These are phyloP conservation scores for Stomorhina lunata DNA, from an alignment of 2,888 invertebrate species.

Conservation along the genomic window DNA sequence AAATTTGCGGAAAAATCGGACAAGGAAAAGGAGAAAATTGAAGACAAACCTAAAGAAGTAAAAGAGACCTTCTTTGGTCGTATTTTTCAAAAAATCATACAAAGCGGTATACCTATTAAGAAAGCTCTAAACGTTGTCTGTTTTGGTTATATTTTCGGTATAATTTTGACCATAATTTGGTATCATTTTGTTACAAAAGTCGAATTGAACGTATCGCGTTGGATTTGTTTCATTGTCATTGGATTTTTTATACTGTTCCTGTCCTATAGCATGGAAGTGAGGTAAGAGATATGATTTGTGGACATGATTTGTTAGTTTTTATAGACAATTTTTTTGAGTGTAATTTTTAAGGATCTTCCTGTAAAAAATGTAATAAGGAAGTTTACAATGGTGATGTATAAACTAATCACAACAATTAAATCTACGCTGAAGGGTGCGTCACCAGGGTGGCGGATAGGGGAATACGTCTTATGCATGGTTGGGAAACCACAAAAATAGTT, in stretches of 20 bases:
- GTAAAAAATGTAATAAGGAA: too few relatives aligned
- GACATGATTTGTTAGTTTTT: too few relatives aligned
- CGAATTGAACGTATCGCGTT: constrained; percentile 56
- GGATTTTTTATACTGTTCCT: constrained; percentile 66
- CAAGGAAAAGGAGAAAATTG: not conserved
- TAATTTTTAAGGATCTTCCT: too few relatives aligned
- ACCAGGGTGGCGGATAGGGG: too few relatives aligned
- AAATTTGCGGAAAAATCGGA: not conserved
- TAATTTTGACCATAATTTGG: constrained; percentile 69
- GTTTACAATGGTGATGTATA: too few relatives aligned
- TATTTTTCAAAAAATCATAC: constrained; percentile 39
- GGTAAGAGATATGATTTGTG: constrained; percentile 67
- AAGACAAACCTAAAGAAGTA: not conserved
- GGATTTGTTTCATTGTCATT: constrained; percentile 66
- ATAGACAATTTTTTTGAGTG: too few relatives aligned
- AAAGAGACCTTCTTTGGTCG: constrained; percentile 49
- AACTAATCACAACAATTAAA: too few relatives aligned
- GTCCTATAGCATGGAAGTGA: constrained; percentile 69
- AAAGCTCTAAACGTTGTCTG: constrained; percentile 29
- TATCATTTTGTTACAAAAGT: constrained; percentile 64
- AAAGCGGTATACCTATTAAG: constrained; percentile 43
- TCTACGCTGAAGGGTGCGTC: too few relatives aligned
- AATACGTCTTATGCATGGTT: too few relatives aligned
- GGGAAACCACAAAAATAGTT: too few relatives aligned
- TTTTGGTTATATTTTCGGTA: constrained; percentile 71